These are phyloP conservation scores for Epinephelus cyanopodus DNA, from an alignment of 2,113 vertebrate species.

Conservation along the genomic window DNA sequence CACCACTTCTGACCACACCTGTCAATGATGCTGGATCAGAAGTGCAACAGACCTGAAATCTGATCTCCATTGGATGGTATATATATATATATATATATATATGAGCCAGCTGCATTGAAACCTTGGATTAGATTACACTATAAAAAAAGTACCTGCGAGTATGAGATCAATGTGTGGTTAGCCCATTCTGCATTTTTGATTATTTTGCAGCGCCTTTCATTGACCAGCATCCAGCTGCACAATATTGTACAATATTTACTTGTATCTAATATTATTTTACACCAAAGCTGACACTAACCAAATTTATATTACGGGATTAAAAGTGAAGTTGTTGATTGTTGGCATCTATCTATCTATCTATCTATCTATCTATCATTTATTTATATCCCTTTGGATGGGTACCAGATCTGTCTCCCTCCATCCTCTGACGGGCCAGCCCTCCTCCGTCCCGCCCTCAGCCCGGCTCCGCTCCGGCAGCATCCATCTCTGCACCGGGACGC, in stretches of 20 bases:
- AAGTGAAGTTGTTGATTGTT: too few species aligned
- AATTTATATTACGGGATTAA: too few species aligned
- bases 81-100: background rate
- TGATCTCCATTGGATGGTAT: background rate
- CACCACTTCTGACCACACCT: background rate
- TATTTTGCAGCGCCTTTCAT: too few species aligned
- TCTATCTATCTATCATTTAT: background rate
- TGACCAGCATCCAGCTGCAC: too few species aligned
- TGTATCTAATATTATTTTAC: too few species aligned
- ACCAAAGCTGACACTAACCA: too few species aligned
- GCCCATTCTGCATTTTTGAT: too few species aligned
- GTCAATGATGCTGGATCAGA: background rate
- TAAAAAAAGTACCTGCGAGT: too few species aligned
- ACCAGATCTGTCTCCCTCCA: slow-evolving; percentile 42
- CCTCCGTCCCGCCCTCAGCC: slow-evolving; percentile 50
- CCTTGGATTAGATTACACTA: background rate
- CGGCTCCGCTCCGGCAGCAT: slow-evolving; percentile 27
- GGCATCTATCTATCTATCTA: background rate
- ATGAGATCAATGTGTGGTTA: too few species aligned
- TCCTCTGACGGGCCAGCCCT: slow-evolving; percentile 61
- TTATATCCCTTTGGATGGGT: background rate
- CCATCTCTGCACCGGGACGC: slow-evolving; percentile 48
- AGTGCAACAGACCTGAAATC: background rate
- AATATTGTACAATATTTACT: too few species aligned
- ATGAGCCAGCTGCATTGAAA: background rate